Evolutionary conservation across 2,888 invertebrate species (phyloP), one percentile per base, ranked within the genome.

Genomic region (Clepsis dumicolana): DNA sequence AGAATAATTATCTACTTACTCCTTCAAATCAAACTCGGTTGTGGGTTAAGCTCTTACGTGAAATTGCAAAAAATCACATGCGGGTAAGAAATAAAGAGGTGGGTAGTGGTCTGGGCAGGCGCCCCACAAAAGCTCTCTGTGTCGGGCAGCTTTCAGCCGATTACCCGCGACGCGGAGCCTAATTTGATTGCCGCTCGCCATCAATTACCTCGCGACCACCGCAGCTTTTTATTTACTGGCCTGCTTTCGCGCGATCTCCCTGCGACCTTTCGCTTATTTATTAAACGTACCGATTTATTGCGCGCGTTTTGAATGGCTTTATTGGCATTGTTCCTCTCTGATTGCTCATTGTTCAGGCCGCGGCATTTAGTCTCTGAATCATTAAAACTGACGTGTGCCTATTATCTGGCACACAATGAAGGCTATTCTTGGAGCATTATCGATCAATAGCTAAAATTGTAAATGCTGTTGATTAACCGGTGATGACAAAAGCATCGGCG

Each of bases 111-210:
- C 69, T 72, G 71, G 79, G 74, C 78, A 71, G 76, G 72, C 83
- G 83, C 78, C 82, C 83, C 86, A 86, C 87, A 87, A 87, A 88
- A 88, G 87, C 87, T 82, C 80, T 81, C 84, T 82, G 85, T 85
- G 86, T 85, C 88, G 86, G 88, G 83, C 88, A 88, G 90, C 90
- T 90, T 90, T 91, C 89, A 90, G 90, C 85, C 90, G 91, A 91
- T 92, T 91, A 91, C 87, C 84, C 87, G 85, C 87, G 90, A 88
- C 88, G 87, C 86, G 85, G 81, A 84, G 85, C 87, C 87, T 91
- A 91, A 93, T 93, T 92, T 91, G 91, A 92, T 91, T 91, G 90
- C 88, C 85, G 83, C 84, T 85, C 83, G 85, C 89, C 89, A 89
- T 91, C 89, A 90, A 90, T 91, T 91, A 90, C 89, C 88, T 83